A percentile compares a stretch with the other conserved stretches of the same genome.
Evolutionary conservation across 2,113 vertebrate species (phyloP).

Genomic region (Myrmecophaga tridactyla): DNA sequence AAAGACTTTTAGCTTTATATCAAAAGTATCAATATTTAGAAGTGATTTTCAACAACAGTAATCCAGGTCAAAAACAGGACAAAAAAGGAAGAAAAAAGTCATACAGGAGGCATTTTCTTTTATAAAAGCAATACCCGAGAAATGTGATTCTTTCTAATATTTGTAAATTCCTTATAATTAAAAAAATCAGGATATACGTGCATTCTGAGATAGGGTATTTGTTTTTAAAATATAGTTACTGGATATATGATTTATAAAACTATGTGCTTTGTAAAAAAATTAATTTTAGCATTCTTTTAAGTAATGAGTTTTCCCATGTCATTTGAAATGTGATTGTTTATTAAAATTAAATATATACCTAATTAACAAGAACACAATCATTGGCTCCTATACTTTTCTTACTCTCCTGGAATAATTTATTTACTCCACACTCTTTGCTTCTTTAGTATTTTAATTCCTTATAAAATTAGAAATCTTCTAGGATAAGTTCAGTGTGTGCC

Average conservation of each 20-base stretch:
- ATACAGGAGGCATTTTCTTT: neutral
- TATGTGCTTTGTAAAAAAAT: neutral
- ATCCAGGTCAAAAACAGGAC: neutral
- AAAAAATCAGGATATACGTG: neutral
- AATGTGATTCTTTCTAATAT: neutral
- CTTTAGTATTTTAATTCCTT: constrained; percentile 2
- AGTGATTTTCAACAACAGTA: neutral
- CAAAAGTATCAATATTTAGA: neutral
- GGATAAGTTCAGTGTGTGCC: neutral
- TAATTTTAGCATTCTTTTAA: neutral
- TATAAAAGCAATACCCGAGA: neutral
- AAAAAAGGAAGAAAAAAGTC: neutral
- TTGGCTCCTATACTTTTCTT: neutral
- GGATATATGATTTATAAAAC: neutral
- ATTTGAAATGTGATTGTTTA: neutral
- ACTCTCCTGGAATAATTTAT: neutral
- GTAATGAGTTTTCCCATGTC: neutral
- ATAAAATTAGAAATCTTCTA: neutral
- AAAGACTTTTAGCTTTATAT: neutral
- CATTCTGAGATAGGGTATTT: neutral
- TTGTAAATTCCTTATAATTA: neutral
- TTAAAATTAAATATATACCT: neutral
- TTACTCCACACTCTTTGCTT: neutral
- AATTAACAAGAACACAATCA: neutral
- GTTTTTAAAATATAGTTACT: constrained; percentile 2